Conservation (phyloP, 2,797 vertebrate species). For the Loriculus beryllinus region DNA sequence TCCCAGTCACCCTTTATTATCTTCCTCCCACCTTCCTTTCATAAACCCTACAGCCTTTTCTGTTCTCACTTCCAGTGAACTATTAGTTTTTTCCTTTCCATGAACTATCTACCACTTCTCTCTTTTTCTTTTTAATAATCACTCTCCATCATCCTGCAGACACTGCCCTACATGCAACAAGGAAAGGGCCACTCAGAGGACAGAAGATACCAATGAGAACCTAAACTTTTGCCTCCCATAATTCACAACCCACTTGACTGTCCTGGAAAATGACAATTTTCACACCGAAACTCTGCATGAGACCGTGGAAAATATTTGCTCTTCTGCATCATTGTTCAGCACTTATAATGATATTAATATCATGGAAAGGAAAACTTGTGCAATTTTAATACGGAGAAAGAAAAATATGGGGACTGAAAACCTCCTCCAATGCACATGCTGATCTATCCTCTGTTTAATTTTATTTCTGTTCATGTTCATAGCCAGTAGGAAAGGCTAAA, state of each 20-base stretch:
- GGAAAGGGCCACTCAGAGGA: neutral
- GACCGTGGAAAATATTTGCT: neutral
- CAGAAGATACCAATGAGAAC: neutral
- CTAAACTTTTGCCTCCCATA: neutral
- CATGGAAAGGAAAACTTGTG: neutral
- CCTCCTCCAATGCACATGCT: neutral
- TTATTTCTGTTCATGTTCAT: conserved; percentile 14
- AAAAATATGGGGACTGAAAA: neutral
- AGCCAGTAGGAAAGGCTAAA: conserved; percentile 46
- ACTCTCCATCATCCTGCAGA: neutral
- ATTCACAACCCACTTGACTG: neutral
- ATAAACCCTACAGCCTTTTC: neutral
- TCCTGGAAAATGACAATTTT: neutral
- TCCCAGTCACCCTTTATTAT: neutral
- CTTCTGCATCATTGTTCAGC: neutral
- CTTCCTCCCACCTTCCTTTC: neutral
- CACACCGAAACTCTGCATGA: neutral
- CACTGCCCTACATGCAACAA: neutral
- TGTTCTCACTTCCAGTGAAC: neutral
- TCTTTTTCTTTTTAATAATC: neutral
- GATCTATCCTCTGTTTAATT: conserved; percentile 37
- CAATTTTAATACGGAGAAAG: neutral
- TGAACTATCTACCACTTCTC: neutral
- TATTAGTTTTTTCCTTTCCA: neutral
- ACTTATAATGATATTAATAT: neutral